Evolutionary conservation across 2,888 invertebrate genomes (phyloP).

Genomic region (Tetramorium bicarinatum): DNA sequence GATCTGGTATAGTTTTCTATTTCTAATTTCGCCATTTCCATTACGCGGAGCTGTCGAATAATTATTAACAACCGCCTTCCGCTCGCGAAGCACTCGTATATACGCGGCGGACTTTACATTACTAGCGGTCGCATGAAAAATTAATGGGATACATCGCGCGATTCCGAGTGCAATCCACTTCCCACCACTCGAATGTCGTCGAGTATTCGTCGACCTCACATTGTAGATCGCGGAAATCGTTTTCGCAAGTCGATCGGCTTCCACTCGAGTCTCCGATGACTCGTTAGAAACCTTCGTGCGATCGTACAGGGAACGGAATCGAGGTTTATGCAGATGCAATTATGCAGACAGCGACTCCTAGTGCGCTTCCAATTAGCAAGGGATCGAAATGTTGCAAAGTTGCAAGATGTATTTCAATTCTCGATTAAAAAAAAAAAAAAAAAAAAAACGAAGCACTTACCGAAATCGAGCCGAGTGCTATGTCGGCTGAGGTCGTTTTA

Average conservation of each 20-base stretch:
- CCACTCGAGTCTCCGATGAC: conserved; percentile 32
- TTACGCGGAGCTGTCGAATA: conserved; percentile 44
- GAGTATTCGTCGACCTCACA: conserved; percentile 20
- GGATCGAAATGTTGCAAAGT: conserved; percentile 54
- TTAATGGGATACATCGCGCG: conserved; percentile 46
- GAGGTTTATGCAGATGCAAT: conserved; percentile 61
- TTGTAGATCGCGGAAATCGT: conserved; percentile 32
- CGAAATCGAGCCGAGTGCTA: conserved; percentile 6
- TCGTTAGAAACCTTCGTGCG: conserved; percentile 67
- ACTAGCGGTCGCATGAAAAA: conserved; percentile 43
- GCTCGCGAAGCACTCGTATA: conserved; percentile 10
- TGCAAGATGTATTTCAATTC: conserved; percentile 53
- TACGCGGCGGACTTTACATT: conserved; percentile 12
- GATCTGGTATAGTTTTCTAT: background rate
- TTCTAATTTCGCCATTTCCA: conserved; percentile 36
- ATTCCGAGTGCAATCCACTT: conserved; percentile 34
- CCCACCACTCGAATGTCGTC: background rate
- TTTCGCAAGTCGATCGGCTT: conserved; percentile 34
- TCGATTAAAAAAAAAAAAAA: background rate
- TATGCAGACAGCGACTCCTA: conserved; percentile 40
- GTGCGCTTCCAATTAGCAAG: conserved; percentile 66
- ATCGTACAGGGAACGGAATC: conserved; percentile 53
- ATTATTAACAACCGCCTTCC: conserved; percentile 40
- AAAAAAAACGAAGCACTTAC: conserved; percentile 18
- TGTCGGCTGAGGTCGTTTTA: conserved; percentile 28